Evolutionary conservation across 92 coral and sea anemone genomes (phyloP), one percentile per base, ranked within the genome.

Genomic region (Parazoanthus atlanticus): DNA sequence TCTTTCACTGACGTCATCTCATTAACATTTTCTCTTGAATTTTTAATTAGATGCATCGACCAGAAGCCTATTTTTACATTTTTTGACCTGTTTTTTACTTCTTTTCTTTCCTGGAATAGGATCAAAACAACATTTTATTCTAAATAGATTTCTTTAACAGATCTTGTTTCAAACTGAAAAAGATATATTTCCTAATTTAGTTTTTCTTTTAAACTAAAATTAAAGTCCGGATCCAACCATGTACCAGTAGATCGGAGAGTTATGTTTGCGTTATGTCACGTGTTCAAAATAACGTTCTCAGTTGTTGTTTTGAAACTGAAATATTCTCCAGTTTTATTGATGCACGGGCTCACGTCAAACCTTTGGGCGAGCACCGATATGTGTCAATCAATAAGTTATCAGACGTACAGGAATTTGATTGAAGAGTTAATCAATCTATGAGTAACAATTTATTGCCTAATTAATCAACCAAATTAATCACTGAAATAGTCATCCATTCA

Each of bases 1-100:
- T 0, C 78, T 69, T 67, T 84, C 87, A 70, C 61, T 95, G 98
- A 95, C 98, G 96, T 93, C 94, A 95, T 84, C 92, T 69, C 40
- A 78, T 77, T 86, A 93, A 67, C 90, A 93, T 89, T 81, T 89
- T 70, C 21, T 85, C 82, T 73, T 92, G 92, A 94, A 94, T 94
- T 88, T 92, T 92, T 91, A 74, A 91, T 80, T 71, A 61, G 25
- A n/a, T 69, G 74, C 84, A 49, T 79, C n/a, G 32, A 33, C 56
- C 84, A 56, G 56, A 21, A 56, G 16, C 87, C 78, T 46, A 31
- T 31, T 69, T 84, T 69, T 67, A 71, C 33, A 26, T 84, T 43
- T 70, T 29, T 82, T 52, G 11, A 34, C 49, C 38, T 34, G 7
- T 43, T 25, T 13, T 1, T 38, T 21, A 21, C 41, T 12, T 29